These are phyloP conservation scores for Cepaea nemoralis DNA, from an alignment of 1,140 invertebrate genomes.

Conservation along the genomic window DNA sequence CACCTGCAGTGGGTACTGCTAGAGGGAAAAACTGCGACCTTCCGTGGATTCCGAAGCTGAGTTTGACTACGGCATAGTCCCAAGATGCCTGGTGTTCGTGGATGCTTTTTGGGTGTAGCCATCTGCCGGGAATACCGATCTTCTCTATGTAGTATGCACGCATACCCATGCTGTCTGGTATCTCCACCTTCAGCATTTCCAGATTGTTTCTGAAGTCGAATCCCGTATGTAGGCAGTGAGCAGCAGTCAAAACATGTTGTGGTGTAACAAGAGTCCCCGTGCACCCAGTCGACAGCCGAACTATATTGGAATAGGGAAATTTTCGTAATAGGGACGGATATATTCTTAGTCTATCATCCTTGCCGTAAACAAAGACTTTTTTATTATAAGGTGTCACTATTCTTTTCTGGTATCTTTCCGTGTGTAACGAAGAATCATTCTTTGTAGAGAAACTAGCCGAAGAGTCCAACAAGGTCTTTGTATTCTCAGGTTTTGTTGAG, in stretches of 20 bases:
- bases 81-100: slow-evolving; percentile 41
- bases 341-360: slow-evolving; percentile 48
- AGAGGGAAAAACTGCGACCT: slow-evolving; percentile 53
- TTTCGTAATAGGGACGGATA: slow-evolving; percentile 44
- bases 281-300: slow-evolving; percentile 60
- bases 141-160: slow-evolving; percentile 57
- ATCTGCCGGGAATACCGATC: slow-evolving; percentile 55
- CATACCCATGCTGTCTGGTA: slow-evolving; percentile 53
- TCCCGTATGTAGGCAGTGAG: slow-evolving; percentile 63
- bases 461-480: background rate
- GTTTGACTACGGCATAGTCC: slow-evolving; percentile 60
- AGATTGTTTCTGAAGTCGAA: slow-evolving; percentile 50
- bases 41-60: slow-evolving; percentile 51
- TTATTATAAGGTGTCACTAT: slow-evolving; percentile 23
- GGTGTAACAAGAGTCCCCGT: slow-evolving; percentile 62
- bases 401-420: background rate
- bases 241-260: slow-evolving; percentile 58
- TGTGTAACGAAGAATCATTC: background rate
- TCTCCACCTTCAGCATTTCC: slow-evolving; percentile 57
- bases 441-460: background rate
- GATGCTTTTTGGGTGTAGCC: slow-evolving; percentile 42
- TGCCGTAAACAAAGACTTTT: slow-evolving; percentile 46
- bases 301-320: slow-evolving; percentile 61
- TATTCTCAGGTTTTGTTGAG: background rate
- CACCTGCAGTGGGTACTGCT: slow-evolving; percentile 49